phyloP scores from a whole-genome alignment of 2,797 vertebrate genomes.

The Sparus aurata region DNA sequence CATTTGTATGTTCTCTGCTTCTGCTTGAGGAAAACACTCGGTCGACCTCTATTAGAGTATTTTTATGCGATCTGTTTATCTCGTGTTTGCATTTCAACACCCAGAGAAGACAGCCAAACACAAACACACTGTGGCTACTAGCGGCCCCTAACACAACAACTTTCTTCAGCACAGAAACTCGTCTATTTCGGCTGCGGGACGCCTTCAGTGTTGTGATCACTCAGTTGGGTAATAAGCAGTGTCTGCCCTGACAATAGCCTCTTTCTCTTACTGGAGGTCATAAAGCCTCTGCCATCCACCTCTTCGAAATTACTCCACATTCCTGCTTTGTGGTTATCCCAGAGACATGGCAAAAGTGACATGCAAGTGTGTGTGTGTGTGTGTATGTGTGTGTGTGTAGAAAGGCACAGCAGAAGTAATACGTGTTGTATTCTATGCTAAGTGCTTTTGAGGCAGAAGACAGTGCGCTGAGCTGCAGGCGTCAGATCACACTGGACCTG shows the following conservation, averaged over 20 bases:
- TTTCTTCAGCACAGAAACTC: slow-evolving; percentile 30
- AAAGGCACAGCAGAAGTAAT: slow-evolving; percentile 12
- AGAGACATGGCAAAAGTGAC: slow-evolving; percentile 55
- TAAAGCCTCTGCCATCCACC: slow-evolving; percentile 58
- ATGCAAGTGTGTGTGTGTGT: slow-evolving; percentile 30
- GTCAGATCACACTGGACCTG: slow-evolving; percentile 44
- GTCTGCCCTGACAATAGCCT: slow-evolving; percentile 66
- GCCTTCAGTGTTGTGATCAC: slow-evolving; percentile 37
- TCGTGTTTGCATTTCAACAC: slow-evolving; percentile 4
- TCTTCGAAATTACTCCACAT: slow-evolving; percentile 69
- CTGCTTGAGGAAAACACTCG: no score
- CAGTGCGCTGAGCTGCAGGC: slow-evolving; percentile 30
- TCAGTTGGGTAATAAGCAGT: slow-evolving; percentile 43
- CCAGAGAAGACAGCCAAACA: slow-evolving; percentile 13
- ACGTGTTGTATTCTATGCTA: slow-evolving; percentile 7
- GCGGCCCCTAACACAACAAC: slow-evolving; percentile 33
- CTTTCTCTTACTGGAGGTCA: slow-evolving; percentile 64
- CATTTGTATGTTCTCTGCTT: no score
- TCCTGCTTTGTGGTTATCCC: slow-evolving; percentile 55
- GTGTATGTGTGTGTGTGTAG: slow-evolving; percentile 4
- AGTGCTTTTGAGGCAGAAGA: slow-evolving; percentile 30
- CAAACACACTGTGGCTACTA: slow-evolving; percentile 10
- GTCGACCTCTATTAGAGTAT: neutral
- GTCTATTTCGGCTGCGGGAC: slow-evolving; percentile 35
- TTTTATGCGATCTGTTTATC: slow-evolving; percentile 22